Base-by-base conservation (phyloP, 2,113 vertebrate species). In the Anhinga anhinga region DNA sequence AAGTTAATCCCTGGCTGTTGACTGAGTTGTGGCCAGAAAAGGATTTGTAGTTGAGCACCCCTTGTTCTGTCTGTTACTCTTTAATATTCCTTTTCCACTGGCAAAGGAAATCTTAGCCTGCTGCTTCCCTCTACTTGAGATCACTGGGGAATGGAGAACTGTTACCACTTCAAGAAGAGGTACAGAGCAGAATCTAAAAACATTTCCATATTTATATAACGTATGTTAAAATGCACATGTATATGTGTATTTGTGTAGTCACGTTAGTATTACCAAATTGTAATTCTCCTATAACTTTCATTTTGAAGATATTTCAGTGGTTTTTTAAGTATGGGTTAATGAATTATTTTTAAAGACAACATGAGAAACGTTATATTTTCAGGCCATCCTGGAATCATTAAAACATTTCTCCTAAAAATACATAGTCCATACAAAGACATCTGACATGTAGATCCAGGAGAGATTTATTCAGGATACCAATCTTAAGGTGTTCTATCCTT, bases 341-440 rank as follows among this genome's bases (percentile, higher is more conserved):
- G 9, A 69, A 91, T 73, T 47, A 15, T 56, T 84, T 93, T 66
- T 74, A 32, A 58, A 78, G n/a, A 25, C 53, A 52, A 53, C 3
- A 19, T 61, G 44, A 66, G 44, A 71, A 56, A 87, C 74, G 10
- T 79, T 82, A 70, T 16, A n/a, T 82, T 76, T 91, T 85, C 61
- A 67, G 55, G 16, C 20, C 25, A 23, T 61, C 34, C 27, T 73
- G 50, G 30, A 92, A 61, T 32, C 17, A 19, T 22, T 77, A 77
- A 56, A 83, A 34, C 30, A 50, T 71, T 16, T 84, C 14, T 70
- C 73, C 36, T 79, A 7, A 86, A 82, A 44, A 16, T 53, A 18
- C 0, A 0, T 56, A 7, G 40, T 66, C 74, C 0, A 0, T 80
- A 63, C 22, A 26, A 56, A 79, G 82, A 22, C 21, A 58, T 80